phyloP scores from a whole-genome alignment of 2,888 invertebrate species.

The Orchestes rusci region DNA sequence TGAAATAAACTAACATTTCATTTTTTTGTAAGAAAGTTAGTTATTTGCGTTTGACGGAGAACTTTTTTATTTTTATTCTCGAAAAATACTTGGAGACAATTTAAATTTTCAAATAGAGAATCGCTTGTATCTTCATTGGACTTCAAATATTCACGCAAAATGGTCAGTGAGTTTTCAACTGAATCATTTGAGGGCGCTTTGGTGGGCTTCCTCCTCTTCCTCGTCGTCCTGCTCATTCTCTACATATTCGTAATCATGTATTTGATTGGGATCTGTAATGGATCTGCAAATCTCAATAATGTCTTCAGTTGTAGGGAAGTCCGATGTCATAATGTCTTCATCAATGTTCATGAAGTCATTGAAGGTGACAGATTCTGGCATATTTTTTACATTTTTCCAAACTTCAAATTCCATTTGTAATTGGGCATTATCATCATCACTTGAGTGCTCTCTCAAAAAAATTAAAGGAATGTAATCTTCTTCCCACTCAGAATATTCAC shows the following conservation, averaged over 20 bases:
- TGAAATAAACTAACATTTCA: too few relatives aligned
- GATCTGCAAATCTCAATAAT: conserved; percentile 19
- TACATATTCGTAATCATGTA: conserved; percentile 16
- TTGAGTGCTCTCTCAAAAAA: conserved; percentile 12
- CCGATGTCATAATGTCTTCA: conserved; percentile 19
- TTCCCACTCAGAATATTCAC: conserved; percentile 17
- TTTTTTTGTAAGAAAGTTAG: too few relatives aligned
- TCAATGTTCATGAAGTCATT: conserved; percentile 17
- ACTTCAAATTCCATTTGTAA: conserved; percentile 14
- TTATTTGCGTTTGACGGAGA: too few relatives aligned
- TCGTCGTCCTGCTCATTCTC: conserved; percentile 13
- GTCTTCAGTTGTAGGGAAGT: conserved; percentile 22
- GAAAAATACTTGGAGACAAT: neutral
- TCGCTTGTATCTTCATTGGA: conserved; percentile 6
- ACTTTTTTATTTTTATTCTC: too few relatives aligned
- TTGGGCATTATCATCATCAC: conserved; percentile 4
- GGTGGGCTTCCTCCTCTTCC: conserved; percentile 9
- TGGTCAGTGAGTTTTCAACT: conserved; percentile 17
- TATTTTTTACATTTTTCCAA: conserved; percentile 13
- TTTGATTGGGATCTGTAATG: conserved; percentile 6
- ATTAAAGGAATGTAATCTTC: conserved; percentile 23
- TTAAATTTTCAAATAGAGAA: conserved; percentile 3
- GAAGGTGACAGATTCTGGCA: conserved; percentile 9
- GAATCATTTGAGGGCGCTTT: conserved; percentile 15
- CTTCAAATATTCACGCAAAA: conserved; percentile 5